Conservation (phyloP, 2,113 vertebrate genomes). For the Corydoras maculifer region DNA sequence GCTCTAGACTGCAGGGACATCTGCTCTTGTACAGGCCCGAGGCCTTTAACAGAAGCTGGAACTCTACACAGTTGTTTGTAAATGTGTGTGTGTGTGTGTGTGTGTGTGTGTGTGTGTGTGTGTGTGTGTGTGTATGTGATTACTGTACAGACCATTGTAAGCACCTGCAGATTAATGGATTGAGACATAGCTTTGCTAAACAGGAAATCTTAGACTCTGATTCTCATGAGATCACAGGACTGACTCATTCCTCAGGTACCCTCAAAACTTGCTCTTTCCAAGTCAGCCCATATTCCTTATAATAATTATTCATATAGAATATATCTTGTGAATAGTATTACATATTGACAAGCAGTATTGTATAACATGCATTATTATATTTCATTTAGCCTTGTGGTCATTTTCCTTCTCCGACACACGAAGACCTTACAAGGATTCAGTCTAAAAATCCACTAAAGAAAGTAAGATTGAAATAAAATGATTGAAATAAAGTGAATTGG, state of each 20-base stretch:
- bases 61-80: background rate
- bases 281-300: background rate
- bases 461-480: too few relatives aligned
- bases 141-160: slow-evolving; percentile 1
- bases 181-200: slow-evolving; percentile 8
- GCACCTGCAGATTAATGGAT: slow-evolving; percentile 24
- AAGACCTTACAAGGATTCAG: too few relatives aligned
- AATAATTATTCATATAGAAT: background rate
- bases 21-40: background rate
- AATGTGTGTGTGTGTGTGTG: slow-evolving; percentile 3
- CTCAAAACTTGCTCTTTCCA: background rate
- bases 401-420: too few relatives aligned
- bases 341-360: too few relatives aligned
- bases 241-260: slow-evolving; percentile 1
- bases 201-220: slow-evolving; percentile 25
- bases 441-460: too few relatives aligned
- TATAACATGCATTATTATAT: too few relatives aligned
- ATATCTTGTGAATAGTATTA: too few relatives aligned
- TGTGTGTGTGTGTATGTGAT: background rate
- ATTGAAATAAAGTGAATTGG: too few relatives aligned
- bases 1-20: background rate
- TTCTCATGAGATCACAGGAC: slow-evolving; percentile 10
- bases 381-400: too few relatives aligned
- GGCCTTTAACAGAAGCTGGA: slow-evolving; percentile 14
- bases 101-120: slow-evolving; percentile 5